Evolutionary conservation across 2,113 vertebrate species (phyloP).

Genomic region (Tachycineta bicolor): DNA sequence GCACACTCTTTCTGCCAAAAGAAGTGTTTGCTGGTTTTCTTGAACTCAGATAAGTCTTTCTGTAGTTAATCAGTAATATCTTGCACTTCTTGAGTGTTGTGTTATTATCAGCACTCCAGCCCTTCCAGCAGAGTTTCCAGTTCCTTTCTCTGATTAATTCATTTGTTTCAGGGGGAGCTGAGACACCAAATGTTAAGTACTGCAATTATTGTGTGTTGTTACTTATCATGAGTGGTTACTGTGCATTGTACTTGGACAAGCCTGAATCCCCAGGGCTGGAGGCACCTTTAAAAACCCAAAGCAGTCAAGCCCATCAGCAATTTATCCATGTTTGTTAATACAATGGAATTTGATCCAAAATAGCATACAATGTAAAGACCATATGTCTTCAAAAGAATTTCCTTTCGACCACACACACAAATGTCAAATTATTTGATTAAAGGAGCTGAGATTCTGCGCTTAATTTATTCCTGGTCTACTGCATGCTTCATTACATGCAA

Average conservation of each 20-base stretch:
- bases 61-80: not conserved
- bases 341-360: not conserved
- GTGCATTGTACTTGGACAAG: not conserved
- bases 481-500: not conserved
- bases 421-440: not conserved
- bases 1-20: not conserved
- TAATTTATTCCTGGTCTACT: conserved; percentile 39
- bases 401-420: conserved; percentile 14
- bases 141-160: not conserved
- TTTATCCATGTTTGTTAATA: not conserved
- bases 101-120: not conserved
- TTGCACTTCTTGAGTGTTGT: not conserved
- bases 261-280: not conserved
- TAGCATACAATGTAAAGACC: not conserved
- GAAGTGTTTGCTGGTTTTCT: not conserved
- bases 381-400: not conserved
- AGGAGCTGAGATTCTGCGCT: not conserved
- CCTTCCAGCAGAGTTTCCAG: not conserved
- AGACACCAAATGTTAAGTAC: not conserved
- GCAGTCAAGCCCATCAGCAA: not conserved
- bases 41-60: not conserved
- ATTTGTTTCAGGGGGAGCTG: not conserved
- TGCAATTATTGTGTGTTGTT: not conserved
- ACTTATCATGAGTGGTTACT: not conserved
- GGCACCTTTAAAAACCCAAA: not conserved